phyloP scores from a whole-genome alignment of 2,888 invertebrate genomes.

The Harpalus rubripes region DNA sequence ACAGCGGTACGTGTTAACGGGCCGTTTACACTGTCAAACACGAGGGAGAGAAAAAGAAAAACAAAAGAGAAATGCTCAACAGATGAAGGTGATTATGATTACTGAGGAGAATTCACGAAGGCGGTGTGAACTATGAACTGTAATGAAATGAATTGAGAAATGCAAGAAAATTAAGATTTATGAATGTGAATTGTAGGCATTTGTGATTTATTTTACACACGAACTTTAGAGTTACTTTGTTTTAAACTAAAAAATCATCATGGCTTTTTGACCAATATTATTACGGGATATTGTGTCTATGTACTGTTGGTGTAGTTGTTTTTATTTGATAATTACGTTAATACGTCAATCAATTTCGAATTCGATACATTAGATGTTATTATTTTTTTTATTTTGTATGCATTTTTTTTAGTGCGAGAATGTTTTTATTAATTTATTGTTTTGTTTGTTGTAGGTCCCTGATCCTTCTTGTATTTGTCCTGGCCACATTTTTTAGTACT shows the following conservation, averaged over 20 bases:
- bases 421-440: neutral
- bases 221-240: too few species aligned
- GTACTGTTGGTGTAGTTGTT: too few species aligned
- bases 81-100: slow-evolving; percentile 5
- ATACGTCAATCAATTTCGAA: too few species aligned
- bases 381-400: too few species aligned
- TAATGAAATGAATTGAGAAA: neutral
- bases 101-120: neutral
- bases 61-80: slow-evolving; percentile 25
- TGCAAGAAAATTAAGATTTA: too few species aligned
- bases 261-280: too few species aligned
- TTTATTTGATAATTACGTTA: too few species aligned
- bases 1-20: slow-evolving; percentile 32
- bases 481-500: slow-evolving; percentile 79
- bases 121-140: neutral
- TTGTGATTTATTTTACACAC: too few species aligned
- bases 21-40: slow-evolving; percentile 50
- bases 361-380: too few species aligned
- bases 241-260: too few species aligned
- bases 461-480: slow-evolving; percentile 81
- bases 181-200: too few species aligned
- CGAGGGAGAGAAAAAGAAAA: slow-evolving; percentile 1
- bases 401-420: neutral
- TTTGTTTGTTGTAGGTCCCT: slow-evolving; percentile 81
- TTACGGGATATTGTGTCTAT: too few species aligned